Conservation (phyloP, 2,113 vertebrate genomes). For the Emydura subglobosa region DNA sequence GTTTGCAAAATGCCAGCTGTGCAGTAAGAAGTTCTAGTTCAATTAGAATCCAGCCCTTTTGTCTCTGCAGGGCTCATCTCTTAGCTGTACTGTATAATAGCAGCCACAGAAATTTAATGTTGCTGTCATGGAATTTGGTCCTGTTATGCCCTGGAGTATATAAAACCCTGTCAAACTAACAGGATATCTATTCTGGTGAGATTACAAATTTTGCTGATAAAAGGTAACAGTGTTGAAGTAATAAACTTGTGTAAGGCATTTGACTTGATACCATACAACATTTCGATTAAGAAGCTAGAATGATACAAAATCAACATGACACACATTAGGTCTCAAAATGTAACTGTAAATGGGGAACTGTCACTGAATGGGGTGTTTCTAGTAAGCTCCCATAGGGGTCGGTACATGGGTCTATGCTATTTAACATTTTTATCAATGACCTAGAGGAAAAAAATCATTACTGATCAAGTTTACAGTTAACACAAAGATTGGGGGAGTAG, state of each 20-base stretch:
- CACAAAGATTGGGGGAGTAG: not conserved
- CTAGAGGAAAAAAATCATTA: not conserved
- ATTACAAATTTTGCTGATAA: not conserved
- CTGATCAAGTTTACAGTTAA: not conserved
- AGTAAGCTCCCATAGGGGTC: not conserved
- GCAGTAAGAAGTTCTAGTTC: not conserved
- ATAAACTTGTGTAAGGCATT: not conserved
- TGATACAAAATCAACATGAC: not conserved
- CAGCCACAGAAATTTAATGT: not conserved
- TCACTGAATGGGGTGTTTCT: not conserved
- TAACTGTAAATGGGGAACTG: not conserved
- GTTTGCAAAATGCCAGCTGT: not conserved
- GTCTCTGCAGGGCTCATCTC: not conserved
- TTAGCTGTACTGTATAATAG: not conserved
- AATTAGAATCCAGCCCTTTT: not conserved
- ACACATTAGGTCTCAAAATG: not conserved
- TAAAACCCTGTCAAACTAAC: not conserved
- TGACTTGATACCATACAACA: not conserved
- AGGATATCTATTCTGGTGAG: not conserved
- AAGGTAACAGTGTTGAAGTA: not conserved
- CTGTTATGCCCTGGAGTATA: not conserved
- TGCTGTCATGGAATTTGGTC: not conserved
- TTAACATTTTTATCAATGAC: not conserved
- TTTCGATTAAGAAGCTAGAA: conserved; percentile 10
- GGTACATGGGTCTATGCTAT: not conserved